These are phyloP conservation scores for Danio albolineatus DNA, from an alignment of 2,797 vertebrate genomes.

Conservation along the genomic window DNA sequence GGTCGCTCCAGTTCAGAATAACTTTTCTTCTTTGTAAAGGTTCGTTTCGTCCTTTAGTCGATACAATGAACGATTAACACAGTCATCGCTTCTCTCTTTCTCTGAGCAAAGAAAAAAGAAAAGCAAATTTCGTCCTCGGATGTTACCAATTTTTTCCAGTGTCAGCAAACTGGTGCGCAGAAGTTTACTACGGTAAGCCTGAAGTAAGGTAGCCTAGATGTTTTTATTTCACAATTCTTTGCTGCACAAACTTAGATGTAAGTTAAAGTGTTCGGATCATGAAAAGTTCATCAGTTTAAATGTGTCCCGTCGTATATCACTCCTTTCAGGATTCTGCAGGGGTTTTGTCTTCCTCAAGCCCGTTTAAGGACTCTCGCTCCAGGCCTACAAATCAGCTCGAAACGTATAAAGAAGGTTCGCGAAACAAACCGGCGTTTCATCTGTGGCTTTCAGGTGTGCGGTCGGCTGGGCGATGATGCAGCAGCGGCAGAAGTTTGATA, in stretches of 20 bases:
- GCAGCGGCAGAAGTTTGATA: constrained; percentile 67
- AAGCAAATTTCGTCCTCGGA: constrained; percentile 47
- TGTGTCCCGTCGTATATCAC: not conserved
- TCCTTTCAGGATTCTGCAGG: not conserved
- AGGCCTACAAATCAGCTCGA: constrained; percentile 63
- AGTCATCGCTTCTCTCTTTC: not conserved
- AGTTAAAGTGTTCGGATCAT: constrained; percentile 55
- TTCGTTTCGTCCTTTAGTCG: constrained; percentile 50
- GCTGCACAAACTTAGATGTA: constrained; percentile 63
- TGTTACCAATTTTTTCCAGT: constrained; percentile 64
- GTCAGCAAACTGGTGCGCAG: constrained; percentile 64
- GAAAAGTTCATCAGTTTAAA: not conserved
- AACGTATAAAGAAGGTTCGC: constrained; percentile 66
- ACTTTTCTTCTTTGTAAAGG: constrained; percentile 50
- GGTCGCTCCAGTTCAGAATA: constrained; percentile 55
- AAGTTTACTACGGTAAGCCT: constrained; percentile 19
- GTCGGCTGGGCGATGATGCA: constrained; percentile 54
- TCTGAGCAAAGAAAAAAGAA: constrained; percentile 22
- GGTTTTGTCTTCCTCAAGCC: constrained; percentile 52
- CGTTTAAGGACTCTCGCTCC: constrained; percentile 61
- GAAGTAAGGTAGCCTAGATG: not conserved
- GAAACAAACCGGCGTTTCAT: constrained; percentile 1
- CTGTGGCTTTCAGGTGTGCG: constrained; percentile 38
- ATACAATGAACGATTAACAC: constrained; percentile 30
- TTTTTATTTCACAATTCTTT: not conserved